Conservation (phyloP, 2,113 vertebrate genomes). For the Corvus moneduloides region DNA sequence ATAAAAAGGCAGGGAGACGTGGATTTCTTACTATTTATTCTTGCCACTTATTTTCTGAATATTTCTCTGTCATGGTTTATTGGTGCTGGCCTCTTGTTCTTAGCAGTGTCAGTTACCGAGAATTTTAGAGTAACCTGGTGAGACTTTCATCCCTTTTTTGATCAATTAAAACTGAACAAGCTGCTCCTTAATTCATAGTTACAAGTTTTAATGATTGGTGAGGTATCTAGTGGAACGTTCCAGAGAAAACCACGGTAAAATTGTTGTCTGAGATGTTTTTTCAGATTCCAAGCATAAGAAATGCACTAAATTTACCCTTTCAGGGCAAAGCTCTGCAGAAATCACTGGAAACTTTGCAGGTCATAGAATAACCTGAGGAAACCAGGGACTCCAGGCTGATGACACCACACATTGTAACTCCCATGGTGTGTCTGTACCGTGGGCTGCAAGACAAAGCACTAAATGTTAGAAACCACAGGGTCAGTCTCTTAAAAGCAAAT, state of each 20-base stretch:
- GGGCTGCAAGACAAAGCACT: neutral
- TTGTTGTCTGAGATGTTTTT: neutral
- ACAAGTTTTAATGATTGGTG: neutral
- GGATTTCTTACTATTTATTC: neutral
- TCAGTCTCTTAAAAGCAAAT: neutral
- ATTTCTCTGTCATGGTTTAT: neutral
- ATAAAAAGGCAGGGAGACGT: neutral
- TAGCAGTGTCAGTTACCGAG: neutral
- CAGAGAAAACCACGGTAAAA: neutral
- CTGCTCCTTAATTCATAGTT: neutral
- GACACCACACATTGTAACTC: accelerated
- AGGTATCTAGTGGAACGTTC: neutral
- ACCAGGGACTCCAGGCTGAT: neutral
- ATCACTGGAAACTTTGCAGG: neutral
- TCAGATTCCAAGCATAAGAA: neutral
- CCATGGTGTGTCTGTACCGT: neutral
- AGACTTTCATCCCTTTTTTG: neutral
- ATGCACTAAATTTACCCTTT: neutral
- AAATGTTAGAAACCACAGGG: neutral
- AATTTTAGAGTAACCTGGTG: neutral
- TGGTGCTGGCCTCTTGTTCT: neutral
- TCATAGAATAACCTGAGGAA: neutral
- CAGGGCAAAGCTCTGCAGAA: neutral
- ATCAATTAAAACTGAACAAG: neutral
- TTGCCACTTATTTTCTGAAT: neutral